Conservation (phyloP, 2,797 vertebrate genomes). For the Malurus splendens region DNA sequence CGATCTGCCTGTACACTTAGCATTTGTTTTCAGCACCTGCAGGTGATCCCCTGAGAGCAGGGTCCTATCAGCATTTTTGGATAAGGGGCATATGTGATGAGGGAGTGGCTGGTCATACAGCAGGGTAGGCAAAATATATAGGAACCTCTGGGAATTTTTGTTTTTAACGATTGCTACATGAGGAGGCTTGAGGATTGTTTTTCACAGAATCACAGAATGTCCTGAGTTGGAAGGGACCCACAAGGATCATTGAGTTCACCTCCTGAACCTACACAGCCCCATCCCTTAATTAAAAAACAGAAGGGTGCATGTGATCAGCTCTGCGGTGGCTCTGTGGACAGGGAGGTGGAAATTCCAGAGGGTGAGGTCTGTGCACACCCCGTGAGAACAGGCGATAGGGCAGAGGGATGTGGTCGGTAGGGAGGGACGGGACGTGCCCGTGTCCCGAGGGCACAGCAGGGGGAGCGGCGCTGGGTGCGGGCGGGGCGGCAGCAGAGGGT, state of each 20-base stretch:
- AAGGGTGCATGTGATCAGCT: neutral
- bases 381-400: neutral
- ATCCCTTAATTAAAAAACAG: neutral
- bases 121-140: neutral
- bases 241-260: neutral
- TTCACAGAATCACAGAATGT: neutral
- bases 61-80: neutral
- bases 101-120: neutral
- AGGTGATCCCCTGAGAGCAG: neutral
- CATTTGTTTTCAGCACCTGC: neutral
- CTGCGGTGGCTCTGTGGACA: neutral
- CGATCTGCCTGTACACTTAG: neutral
- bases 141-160: neutral
- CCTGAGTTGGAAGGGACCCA: neutral
- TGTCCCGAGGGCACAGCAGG: fast-evolving
- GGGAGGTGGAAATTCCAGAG: neutral
- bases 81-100: neutral
- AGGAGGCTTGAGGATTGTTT: neutral
- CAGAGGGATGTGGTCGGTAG: neutral
- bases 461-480: neutral
- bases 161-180: fast-evolving
- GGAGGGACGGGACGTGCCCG: fast-evolving
- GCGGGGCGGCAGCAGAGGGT: slow-evolving; percentile 6
- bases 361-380: neutral
- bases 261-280: neutral